phyloP scores from a whole-genome alignment of 2,797 vertebrate genomes.

The Pyrocephalus nanus region DNA sequence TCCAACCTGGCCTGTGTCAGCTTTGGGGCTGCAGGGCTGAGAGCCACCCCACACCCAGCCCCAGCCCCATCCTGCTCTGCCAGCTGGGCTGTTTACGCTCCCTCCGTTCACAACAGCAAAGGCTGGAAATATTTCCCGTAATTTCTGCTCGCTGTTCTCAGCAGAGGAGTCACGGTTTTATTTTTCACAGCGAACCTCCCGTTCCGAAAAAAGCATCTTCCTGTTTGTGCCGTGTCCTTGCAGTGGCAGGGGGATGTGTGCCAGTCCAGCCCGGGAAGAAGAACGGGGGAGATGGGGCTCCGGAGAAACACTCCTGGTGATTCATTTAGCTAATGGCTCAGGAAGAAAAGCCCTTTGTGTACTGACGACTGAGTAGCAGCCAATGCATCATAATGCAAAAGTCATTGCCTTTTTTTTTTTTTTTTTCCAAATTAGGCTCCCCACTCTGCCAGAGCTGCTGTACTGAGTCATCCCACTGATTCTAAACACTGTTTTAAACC shows the following conservation, averaged over 20 bases:
- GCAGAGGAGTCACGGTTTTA: background rate
- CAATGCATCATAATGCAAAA: background rate
- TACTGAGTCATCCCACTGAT: background rate
- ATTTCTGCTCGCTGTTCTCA: background rate
- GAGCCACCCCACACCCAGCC: background rate
- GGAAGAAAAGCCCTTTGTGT: constrained; percentile 39
- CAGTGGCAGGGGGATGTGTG: background rate
- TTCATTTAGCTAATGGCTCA: constrained; percentile 9
- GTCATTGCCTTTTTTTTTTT: background rate
- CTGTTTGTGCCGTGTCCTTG: background rate
- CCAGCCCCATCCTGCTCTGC: background rate
- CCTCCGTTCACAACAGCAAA: background rate
- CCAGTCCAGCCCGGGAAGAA: background rate
- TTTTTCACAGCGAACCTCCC: constrained; percentile 1
- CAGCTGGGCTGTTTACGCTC: background rate
- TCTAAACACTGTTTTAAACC: background rate
- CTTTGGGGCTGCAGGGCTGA: background rate
- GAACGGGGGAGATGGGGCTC: background rate
- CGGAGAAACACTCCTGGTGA: background rate
- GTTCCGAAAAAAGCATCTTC: constrained; percentile 27
- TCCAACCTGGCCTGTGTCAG: background rate
- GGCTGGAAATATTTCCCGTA: background rate
- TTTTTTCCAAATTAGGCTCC: background rate
- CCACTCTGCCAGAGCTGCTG: background rate
- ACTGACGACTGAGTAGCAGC: background rate